phyloP scores from a whole-genome alignment of 1,140 invertebrate genomes.

The Zophobas morio region DNA sequence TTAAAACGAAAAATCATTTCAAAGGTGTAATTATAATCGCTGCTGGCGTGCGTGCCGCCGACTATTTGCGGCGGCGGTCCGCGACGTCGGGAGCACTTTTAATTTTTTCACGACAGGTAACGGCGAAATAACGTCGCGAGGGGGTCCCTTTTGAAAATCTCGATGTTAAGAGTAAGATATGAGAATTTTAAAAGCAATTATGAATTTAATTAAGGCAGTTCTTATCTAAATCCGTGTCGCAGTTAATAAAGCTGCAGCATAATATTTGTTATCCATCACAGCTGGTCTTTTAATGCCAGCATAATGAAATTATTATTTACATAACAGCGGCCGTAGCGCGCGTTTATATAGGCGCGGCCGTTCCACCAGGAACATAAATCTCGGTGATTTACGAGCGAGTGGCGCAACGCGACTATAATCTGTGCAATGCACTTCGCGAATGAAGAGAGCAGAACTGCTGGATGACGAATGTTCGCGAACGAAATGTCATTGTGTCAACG shows the following conservation, averaged over 20 bases:
- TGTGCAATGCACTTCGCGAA: conserved; percentile 52
- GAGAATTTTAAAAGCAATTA: conserved; percentile 42
- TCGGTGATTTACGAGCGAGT: conserved; percentile 51
- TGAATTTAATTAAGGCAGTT: conserved; percentile 44
- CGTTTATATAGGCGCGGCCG: conserved; percentile 52
- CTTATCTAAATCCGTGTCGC: conserved; percentile 45
- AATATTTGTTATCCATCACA: conserved; percentile 52
- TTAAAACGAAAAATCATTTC: not conserved
- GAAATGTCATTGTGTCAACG: conserved; percentile 31
- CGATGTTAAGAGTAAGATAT: conserved; percentile 17
- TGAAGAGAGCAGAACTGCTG: conserved; percentile 19
- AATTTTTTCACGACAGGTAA: not conserved
- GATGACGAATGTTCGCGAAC: conserved; percentile 25
- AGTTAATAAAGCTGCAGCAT: conserved; percentile 45
- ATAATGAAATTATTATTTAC: conserved; percentile 58
- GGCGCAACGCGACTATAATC: conserved; percentile 51
- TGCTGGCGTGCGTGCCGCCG: not conserved
- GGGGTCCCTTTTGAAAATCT: conserved; percentile 16
- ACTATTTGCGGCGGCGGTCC: not conserved
- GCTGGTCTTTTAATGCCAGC: conserved; percentile 50
- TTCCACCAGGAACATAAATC: conserved; percentile 54
- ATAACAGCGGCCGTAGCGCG: conserved; percentile 50
- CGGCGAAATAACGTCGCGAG: not conserved
- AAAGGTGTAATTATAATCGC: not conserved
- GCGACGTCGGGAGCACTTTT: not conserved